Base-by-base conservation (phyloP, 1,140 invertebrate species). In the Drosophila ogumai region DNA sequence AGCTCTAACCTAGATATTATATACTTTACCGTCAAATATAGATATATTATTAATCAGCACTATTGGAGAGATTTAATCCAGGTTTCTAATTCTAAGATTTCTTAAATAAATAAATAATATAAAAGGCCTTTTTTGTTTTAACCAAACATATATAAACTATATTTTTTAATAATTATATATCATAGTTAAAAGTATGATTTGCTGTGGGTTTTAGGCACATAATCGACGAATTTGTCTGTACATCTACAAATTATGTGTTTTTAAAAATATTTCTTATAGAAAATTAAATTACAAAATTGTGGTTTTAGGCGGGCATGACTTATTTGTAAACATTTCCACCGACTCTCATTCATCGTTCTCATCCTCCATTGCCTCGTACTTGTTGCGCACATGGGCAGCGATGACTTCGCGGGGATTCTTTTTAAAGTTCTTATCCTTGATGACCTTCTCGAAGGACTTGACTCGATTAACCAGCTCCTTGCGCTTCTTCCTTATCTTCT, bases 381-480 rank as follows among this genome's bases (percentile, higher is more conserved):
- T 91, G 69, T 85, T 85, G 40, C 75, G 74, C 52, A 92, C 55
- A 22, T 80, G 79, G 52, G 75, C 61, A 2, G 79, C 67, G n/a
- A 92, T 61, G 0, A 79, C 54, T 43, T 84, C 84, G 0, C 87
- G 73, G 19, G 91, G 91, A 69, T 92, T 91, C 40, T 81, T 57
- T 19, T 71, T 86, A 7, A 91, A 92, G 28, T 91, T 76, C 8
- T 91, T 88, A 49, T 91, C 84, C 43, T 91, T 92, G 2, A 92
- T 63, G 4, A 92, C 41, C 19, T 85, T 81, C 38, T 91, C 75
- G n/a, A 81, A 85, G 8, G 77, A 79, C 3, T 79, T 68, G 1
- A 87, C 80, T 36, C 79, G 72, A 2, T 75, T 79, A 0, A 85
- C 71, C 31, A 84, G 46, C 15, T 91, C 77, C 1, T 54, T 56